A percentile compares a stretch with the other conserved stretches of the same genome.
These are phyloP conservation scores for Prinia subflava DNA, from an alignment of 2,113 vertebrate genomes.

Conservation along the genomic window DNA sequence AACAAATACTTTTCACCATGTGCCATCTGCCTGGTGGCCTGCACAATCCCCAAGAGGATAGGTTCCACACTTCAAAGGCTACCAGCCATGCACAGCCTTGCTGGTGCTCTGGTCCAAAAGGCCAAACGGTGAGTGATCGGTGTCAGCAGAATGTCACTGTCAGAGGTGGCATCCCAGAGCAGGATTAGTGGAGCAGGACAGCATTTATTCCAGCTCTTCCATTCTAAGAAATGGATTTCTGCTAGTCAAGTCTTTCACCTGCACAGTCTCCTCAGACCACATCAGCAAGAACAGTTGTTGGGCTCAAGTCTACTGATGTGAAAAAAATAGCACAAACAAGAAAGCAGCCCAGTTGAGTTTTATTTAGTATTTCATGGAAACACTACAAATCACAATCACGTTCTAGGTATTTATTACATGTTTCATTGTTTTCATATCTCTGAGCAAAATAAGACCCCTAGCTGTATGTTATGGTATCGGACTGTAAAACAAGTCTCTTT, in stretches of 20 bases:
- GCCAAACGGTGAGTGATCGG: fast-evolving
- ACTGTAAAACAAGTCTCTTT: neutral
- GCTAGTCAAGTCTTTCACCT: neutral
- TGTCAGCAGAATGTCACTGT: neutral
- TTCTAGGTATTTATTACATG: neutral
- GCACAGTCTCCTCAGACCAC: neutral
- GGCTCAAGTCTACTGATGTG: neutral
- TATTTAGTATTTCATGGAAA: neutral
- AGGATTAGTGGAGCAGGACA: neutral
- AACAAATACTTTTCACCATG: neutral
- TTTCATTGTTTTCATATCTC: neutral
- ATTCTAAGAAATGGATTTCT: neutral
- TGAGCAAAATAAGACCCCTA: neutral
- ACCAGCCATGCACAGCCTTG: neutral
- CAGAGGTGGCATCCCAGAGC: neutral
- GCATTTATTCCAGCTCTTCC: neutral
- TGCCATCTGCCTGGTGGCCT: neutral
- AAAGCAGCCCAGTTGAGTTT: neutral
- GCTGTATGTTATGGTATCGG: neutral
- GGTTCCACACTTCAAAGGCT: neutral
- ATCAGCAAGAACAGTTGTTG: neutral
- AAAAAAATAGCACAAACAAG: neutral
- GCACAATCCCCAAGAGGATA: too few relatives aligned
- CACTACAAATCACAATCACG: neutral
- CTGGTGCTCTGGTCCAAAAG: neutral